Evolutionary conservation across 1,140 invertebrate genomes (phyloP), one percentile per base, ranked within the genome.

Genomic region (Bombus balteatus): DNA sequence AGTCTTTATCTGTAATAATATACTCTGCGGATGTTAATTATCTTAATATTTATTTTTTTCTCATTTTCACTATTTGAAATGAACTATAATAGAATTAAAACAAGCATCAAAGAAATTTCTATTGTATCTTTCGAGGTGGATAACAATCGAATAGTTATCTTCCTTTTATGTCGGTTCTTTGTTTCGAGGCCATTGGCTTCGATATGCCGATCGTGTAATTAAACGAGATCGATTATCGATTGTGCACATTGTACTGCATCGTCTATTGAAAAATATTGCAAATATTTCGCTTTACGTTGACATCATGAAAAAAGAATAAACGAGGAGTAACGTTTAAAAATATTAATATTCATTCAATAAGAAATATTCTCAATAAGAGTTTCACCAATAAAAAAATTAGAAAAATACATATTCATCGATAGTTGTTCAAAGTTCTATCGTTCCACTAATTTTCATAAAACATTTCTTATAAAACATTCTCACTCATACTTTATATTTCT

Each of bases 161-260:
- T 78, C 22, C 57, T 57, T 57, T 66, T 53, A 18, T n/a, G 41
- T 28, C 28, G 18, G n/a, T 57, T 32, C 62, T 83, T 78, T 78
- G 82, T 78, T 76, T 70, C 57, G 77, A 80, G 43, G 68, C 18
- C 53, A 39, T 62, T 73, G 57, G 80, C 77, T 80, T 72, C 39
- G 25, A 39, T 6, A 32, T 77, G 6, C 28, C n/a, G 43, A 80
- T 85, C 68, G 77, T 41, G 1, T 80, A 72, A 80, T 80, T 70
- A 80, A 53, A 72, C 68, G 22, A 79, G 53, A 85, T 84, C 83
- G 77, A 80, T 85, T 80, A 85, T 85, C 53, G 83, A 85, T 85
- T 53, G 15, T n/a, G 28, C 39, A 70, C 66, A 59, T 79, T 43
- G 39, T 80, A 12, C 10, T 32, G 34, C 59, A 65, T 41, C 76